Evolutionary conservation across 2,888 invertebrate genomes (phyloP), one percentile per base, ranked within the genome.

Genomic region (Himalopsyche tibetana): DNA sequence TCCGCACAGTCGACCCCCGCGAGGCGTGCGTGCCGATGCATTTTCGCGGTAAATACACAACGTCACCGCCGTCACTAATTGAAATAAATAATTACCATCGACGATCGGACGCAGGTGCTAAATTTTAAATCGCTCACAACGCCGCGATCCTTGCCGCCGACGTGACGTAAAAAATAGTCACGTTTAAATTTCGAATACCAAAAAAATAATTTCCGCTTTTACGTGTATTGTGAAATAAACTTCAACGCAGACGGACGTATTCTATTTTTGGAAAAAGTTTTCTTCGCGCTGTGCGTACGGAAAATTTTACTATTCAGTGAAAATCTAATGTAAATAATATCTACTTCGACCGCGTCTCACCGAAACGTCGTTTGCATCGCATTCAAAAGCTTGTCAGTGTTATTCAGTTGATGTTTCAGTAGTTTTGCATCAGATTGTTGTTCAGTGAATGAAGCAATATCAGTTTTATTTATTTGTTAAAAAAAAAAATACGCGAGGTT

Each of bases 11-110:
- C 63, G 28, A 36, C 74, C 74, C 74, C 74, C 74, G 74, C 74
- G 28, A 36, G 12, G 28, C 74, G 74, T 36, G 36, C 74, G 38
- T 74, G 74, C 36, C 74, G 36, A 36, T 74, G 36, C 28, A 36
- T 74, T 74, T 74, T 74, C 74, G 74, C 74, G 74, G 74, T 74
- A 74, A 74, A 74, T 74, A 74, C 74, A 38, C 12, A 74, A 74
- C 36, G 38, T 74, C 74, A 74, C 36, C 74, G 74, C 74, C 38
- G 74, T 36, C 28, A 38, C 19, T 36, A 74, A 74, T 74, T 74
- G 12, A 38, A 74, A 74, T 74, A 74, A 74, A 74, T 36, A 74
- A 74, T 74, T 74, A 74, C 28, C 28, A 28, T 19, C 74, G 74
- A 74, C 36, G 36, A 5, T 38, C 74, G 74, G 4, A 15, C 74